A percentile compares a stretch with the other conserved stretches of the same genome.
Conservation (phyloP, 2,888 invertebrate genomes). For the Apocheima hispidaria region DNA sequence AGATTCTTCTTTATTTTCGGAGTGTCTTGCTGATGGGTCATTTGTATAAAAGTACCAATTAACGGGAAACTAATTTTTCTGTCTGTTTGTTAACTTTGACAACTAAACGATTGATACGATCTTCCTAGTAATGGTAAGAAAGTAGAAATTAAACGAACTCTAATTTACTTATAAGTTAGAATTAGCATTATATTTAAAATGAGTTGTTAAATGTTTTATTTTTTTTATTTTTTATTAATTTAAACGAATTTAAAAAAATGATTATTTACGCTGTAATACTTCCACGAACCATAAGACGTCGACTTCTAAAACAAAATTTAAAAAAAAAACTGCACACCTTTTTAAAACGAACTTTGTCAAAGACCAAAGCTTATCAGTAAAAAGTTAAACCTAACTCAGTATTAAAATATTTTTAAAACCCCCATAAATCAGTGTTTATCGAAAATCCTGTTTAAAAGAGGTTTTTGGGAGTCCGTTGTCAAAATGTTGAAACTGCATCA, state of each 20-base stretch:
- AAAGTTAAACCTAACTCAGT: slow-evolving; percentile 48
- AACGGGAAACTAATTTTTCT: too few species aligned
- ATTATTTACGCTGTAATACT: not conserved
- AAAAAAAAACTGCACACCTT: not conserved
- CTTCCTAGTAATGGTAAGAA: too few species aligned
- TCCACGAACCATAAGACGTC: not conserved
- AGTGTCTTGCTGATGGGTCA: too few species aligned
- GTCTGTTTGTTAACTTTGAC: too few species aligned
- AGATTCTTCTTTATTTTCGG: too few species aligned
- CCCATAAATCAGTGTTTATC: slow-evolving; percentile 61
- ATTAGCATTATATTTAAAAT: too few species aligned
- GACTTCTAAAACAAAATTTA: not conserved
- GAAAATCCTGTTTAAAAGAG: slow-evolving; percentile 57
- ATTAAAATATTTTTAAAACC: slow-evolving; percentile 54
- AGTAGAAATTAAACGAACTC: too few species aligned
- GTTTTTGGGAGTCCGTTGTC: slow-evolving; percentile 36
- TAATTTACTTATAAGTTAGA: too few species aligned
- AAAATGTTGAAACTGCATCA: slow-evolving; percentile 31
- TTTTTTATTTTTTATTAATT: too few species aligned
- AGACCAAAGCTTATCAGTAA: slow-evolving; percentile 32
- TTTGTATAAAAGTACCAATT: too few species aligned
- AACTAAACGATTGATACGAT: too few species aligned
- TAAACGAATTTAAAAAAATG: not conserved
- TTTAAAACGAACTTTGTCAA: slow-evolving; percentile 8
- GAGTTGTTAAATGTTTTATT: too few species aligned